Evolutionary conservation across 1,140 invertebrate species (phyloP), one percentile per base, ranked within the genome.

Genomic region (Diachasma alloeum): DNA sequence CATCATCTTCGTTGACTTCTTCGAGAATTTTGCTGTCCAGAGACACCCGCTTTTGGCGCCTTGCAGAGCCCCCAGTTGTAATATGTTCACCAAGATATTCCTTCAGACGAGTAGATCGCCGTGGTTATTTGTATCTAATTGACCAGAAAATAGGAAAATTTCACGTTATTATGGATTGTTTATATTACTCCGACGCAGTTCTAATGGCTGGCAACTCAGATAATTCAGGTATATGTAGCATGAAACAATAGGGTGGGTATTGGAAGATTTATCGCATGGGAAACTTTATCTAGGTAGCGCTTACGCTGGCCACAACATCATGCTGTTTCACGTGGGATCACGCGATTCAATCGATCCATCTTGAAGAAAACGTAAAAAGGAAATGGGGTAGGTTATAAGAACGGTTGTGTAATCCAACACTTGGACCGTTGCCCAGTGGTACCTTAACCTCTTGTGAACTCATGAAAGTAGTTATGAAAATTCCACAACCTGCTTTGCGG

Each of bases 81-180:
- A 76, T 74, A 78, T 80, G 83, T 78, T 83, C 82, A 46, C 81
- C 81, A 70, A 81, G 78, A 78, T 81, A 81, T 74, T 87, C 83
- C 81, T 80, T 85, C 70, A 84, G 81, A 74, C 85, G 85, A 76
- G 82, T 79, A 8, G 87, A 87, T 67, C 84, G 82, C 83, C 83
- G 84, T 86, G 86, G 88, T 89, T 90, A 90, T 89, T 87, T 90
- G 75, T 88, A 89, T 73, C 88, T 89, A 77, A 8, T 26, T 46
- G 71, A 48, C 37, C 13, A 53, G 22, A 63, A 63, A 63, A 56
- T n/a, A 31, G 31, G 31, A 31, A 6, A 31, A 31, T 31, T 31
- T 31, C 31, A 31, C 31, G 31, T 2, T 31, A 31, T 31, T 31
- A 31, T 31, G 31, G 31, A 31, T 31, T 31, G 31, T 31, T 31